Base-by-base conservation (phyloP, 2,797 vertebrate genomes). In the Orientallactaga sibirica region DNA sequence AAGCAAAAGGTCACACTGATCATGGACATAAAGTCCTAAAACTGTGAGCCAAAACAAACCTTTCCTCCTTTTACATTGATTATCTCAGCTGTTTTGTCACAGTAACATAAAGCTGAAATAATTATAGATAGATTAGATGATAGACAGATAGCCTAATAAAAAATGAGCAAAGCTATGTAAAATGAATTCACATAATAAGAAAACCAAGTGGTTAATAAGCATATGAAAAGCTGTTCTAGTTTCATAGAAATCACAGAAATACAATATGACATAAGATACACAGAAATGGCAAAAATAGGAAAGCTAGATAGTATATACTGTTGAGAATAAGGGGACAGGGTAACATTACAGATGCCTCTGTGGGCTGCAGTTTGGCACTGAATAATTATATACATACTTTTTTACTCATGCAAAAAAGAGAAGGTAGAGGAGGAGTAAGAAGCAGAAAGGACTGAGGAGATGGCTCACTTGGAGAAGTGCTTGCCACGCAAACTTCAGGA, bases 201-300 rank as follows among this genome's bases (percentile, higher is more conserved):
- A 85, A 67, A 12, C 20, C 37, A 85, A 83, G 67, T 73, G 64
- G 64, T 68, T 48, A 29, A 64, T 15, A 71, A 81, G 2, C 27
- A 29, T 25, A 58, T 83, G 52, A 66, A 88, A 88, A 78, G 7
- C 82, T 83, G 22, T 62, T 82, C 22, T 61, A 2, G 22, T 20
- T 91, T 19, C 22, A 29, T 43, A 71, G 22, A 90, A 68, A 91
- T 71, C 43, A 93, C 18, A 88, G 48, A 85, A 80, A 74, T 58
- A 71, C 4, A 75, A 55, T 33, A 74, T n/a, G 71, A 41, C 91
- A 48, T 27, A 77, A 87, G 61, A 77, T 12, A 52, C 43, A n/a
- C 66, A 25, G 48, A 58, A 90, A 87, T 25, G 74, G 15, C 10
- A 86, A 87, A 88, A 78, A 74, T 4, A 78, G 15, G 11, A 68